phyloP scores from a whole-genome alignment of 53 echinoderm and acorn worm species.

The Echinometra lucunter region DNA sequence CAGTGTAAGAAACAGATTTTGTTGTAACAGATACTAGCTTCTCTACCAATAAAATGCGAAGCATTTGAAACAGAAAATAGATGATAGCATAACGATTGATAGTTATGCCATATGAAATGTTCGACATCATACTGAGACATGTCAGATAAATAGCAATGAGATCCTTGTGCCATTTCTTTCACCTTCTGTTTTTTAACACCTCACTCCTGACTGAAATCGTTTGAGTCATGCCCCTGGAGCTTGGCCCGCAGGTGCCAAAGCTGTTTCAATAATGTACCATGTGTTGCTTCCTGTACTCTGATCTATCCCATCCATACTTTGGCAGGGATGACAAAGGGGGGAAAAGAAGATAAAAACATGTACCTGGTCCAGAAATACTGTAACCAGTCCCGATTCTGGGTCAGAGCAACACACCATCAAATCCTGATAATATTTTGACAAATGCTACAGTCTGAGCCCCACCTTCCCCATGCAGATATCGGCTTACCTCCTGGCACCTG shows the following conservation, averaged over 20 bases:
- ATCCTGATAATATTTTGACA: constrained; percentile 70
- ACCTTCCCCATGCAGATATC: constrained; percentile 13
- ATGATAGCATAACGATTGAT: neutral
- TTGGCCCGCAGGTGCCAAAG: neutral
- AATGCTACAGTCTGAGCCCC: constrained; percentile 34
- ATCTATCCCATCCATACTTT: constrained; percentile 21
- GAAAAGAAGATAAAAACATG: neutral
- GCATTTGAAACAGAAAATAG: neutral
- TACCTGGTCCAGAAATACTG: constrained; percentile 47
- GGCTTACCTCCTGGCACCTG: constrained; percentile 16
- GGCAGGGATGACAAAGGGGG: neutral
- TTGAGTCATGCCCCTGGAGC: constrained; percentile 43
- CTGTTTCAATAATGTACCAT: constrained; percentile 45
- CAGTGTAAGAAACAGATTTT: neutral
- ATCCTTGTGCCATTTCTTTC: neutral
- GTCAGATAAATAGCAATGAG: neutral
- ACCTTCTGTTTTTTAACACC: neutral
- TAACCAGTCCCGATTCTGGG: constrained; percentile 43
- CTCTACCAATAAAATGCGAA: neutral
- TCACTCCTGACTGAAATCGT: neutral
- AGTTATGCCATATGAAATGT: neutral
- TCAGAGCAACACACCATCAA: constrained; percentile 43
- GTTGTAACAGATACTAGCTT: neutral
- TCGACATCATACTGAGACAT: neutral
- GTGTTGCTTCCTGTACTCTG: constrained; percentile 32